Evolutionary conservation across 2,113 vertebrate species (phyloP), one percentile per base, ranked within the genome.

Genomic region (Rhineura floridana): DNA sequence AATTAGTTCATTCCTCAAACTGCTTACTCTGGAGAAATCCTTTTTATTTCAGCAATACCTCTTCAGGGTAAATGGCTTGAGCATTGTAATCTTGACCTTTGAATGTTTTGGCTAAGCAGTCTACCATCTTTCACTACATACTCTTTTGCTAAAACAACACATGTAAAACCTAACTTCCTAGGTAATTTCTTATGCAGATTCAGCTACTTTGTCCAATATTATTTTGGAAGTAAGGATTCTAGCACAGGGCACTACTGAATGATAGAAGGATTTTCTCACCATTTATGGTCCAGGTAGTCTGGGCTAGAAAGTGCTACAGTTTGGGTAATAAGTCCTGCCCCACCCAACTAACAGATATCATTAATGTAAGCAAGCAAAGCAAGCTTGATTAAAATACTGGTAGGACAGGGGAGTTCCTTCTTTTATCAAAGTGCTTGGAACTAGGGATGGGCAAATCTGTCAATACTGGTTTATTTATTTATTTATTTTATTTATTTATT

Each of bases 151-250:
- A 94, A 93, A 93, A 93, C 30, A 93, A 95, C 86, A 92, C 73
- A 92, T 72, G 90, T 92, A 95, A 95, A 95, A 93, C 73, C 12
- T 46, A 93, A 84, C 63, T 92, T 91, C 92, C 90, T 55, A 78
- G 52, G 77, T 94, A 93, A 95, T 93, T 93, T 94, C 91, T 93
- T 95, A 95, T 46, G 93, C 93, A 95, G 88, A 93, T 92, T 91
- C 0, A 0, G 84, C 65, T 87, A 90, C 88, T 89, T 91, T 90
- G 76, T 90, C 91, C 75, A 87, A 92, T 88, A 92, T 90, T 81
- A 92, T 88, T 91, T 94, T 95, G 92, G 91, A 94, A 92, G 85
- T 88, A 93, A 89, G 90, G 93, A 91, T 89, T 90, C 90, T 77
- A 85, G 87, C 72, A 82, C 85, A 93, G 84, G 50, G 85, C 91